Evolutionary conservation across 2,888 invertebrate genomes (phyloP).

Genomic region (Drosophila lutescens): DNA sequence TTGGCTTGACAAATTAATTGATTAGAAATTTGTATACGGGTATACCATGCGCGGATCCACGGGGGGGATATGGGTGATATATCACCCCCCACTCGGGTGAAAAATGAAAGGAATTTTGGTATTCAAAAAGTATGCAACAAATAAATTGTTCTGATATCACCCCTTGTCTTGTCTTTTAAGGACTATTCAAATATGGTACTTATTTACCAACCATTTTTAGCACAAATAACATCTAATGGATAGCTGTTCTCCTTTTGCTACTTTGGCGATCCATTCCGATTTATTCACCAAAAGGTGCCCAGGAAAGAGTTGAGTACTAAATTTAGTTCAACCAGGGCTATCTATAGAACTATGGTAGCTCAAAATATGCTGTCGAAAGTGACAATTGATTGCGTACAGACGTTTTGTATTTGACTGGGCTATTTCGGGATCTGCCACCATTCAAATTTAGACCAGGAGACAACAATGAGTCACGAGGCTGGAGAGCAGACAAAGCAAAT

Average conservation of each 20-base stretch:
- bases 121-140: too few species aligned
- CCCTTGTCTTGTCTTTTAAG: too few species aligned
- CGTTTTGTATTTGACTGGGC: conserved; percentile 24
- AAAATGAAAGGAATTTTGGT: too few species aligned
- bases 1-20: too few species aligned
- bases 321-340: conserved; percentile 60
- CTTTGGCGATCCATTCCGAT: conserved; percentile 6
- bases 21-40: too few species aligned
- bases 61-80: too few species aligned
- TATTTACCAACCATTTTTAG: not conserved
- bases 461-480: conserved; percentile 58
- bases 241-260: not conserved
- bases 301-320: conserved; percentile 43
- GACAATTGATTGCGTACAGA: conserved; percentile 74
- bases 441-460: conserved; percentile 55
- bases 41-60: too few species aligned
- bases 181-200: not conserved
- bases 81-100: too few species aligned
- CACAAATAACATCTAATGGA: conserved; percentile 3
- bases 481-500: conserved; percentile 38
- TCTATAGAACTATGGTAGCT: conserved; percentile 59
- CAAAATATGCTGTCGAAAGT: conserved; percentile 76
- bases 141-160: too few species aligned
- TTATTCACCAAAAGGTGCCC: conserved; percentile 25
- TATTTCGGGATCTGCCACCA: conserved; percentile 55